Evolutionary conservation across 2,797 vertebrate genomes (phyloP).

Genomic region (Onychomys arenicola): DNA sequence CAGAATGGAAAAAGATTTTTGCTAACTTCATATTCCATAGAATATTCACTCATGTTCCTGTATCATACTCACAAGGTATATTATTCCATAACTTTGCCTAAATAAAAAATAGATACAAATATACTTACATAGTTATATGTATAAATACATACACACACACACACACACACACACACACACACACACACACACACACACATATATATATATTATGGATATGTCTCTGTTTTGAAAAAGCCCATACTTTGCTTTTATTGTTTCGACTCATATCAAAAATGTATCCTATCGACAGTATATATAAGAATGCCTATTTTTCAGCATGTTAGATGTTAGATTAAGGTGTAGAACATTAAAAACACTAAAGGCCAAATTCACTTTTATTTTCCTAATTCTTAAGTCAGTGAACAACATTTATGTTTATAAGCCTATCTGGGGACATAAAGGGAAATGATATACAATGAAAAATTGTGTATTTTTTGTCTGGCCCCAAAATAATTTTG

Average conservation of each 20-base stretch:
- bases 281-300: background rate
- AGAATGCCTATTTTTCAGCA: background rate
- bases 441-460: background rate
- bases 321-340: background rate
- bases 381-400: background rate
- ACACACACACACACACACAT: background rate
- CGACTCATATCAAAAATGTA: background rate
- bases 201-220: background rate
- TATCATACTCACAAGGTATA: background rate
- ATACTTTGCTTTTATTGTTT: background rate
- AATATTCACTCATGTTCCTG: background rate
- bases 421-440: background rate
- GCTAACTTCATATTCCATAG: no score
- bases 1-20: no score
- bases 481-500: background rate
- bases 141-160: background rate
- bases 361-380: background rate
- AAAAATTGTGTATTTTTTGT: background rate
- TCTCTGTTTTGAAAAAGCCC: background rate
- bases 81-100: background rate
- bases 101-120: background rate
- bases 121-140: background rate
- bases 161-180: no score
- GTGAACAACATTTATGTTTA: background rate
- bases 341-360: background rate